Base-by-base conservation (phyloP, 1,140 invertebrate genomes). In the Macrobrachium rosenbergii region DNA sequence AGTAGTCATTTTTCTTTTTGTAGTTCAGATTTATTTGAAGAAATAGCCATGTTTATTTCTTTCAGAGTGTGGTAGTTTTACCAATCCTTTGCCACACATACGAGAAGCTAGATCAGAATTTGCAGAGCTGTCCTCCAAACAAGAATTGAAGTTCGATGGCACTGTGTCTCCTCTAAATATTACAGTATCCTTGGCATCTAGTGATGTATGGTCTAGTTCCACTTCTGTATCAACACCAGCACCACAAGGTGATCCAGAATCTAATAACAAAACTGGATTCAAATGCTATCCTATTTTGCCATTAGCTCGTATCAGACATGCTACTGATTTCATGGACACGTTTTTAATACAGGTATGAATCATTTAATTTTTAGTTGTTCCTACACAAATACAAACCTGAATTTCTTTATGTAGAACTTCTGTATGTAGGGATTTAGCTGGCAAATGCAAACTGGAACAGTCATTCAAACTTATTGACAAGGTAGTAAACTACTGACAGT, bases 301-400 rank as follows among this genome's bases (percentile, higher is more conserved):
- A 11, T 73, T 94, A 10, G 91, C 92, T 23, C 91, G 93, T 76
- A 92, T 94, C 43, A 93, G 93, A 90, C 92, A 94, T 77, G 90
- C 92, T 0, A 91, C 93, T 87, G 92, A 92, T 78, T 94, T 94
- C 89, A 93, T 93, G 17, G 91, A 92, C n/a, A 91, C 92, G 28
- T 94, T 93, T 90, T 90, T 94, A 58, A 89, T 94, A 73, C 85
- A 94, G 92, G 93, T 92, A 64, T 67, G 62, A 37, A 37, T 37
- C 1, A 37, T 45, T 64, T 7, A 23, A 21, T 69, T 37, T n/a
- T 7, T 69, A 10, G 21, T 16, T 64, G n/a, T 16, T 3, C 3
- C 28, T 37, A 37, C 28, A 37, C 28, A 37, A 37, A 37, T 37
- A 37, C 28, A 37, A 37, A 37, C 28, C 28, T 37, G 28, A 37